Evolutionary conservation across 2,888 invertebrate species (phyloP).

Genomic region (Dasysyrphus albostriatus): DNA sequence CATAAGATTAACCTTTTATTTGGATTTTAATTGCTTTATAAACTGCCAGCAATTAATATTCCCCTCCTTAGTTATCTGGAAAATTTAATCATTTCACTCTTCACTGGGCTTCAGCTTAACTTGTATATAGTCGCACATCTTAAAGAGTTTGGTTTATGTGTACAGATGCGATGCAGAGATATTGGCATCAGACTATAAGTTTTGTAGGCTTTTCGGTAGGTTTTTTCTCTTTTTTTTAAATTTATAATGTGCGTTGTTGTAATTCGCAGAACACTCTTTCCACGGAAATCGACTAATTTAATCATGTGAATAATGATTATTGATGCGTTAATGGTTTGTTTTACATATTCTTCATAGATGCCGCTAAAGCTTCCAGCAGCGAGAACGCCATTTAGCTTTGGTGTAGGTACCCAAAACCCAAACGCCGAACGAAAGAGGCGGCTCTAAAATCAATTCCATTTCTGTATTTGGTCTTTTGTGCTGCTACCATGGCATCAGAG

Average conservation of each 20-base stretch:
- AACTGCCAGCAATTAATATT: slow-evolving; percentile 75
- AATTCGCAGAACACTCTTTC: slow-evolving; percentile 67
- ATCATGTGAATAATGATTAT: slow-evolving; percentile 83
- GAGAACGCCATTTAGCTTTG: slow-evolving; percentile 19
- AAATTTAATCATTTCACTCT: slow-evolving; percentile 70
- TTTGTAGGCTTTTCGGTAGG: slow-evolving; percentile 38
- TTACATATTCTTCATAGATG: slow-evolving; percentile 79
- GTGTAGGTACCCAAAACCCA: slow-evolving; percentile 8
- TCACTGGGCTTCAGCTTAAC: slow-evolving; percentile 10
- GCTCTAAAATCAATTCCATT: slow-evolving; percentile 65
- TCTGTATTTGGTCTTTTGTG: slow-evolving; percentile 13
- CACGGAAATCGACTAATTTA: slow-evolving; percentile 67
- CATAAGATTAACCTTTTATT: slow-evolving; percentile 72
- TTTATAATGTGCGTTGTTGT: slow-evolving; percentile 13
- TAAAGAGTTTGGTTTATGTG: slow-evolving; percentile 38
- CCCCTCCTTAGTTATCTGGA: slow-evolving; percentile 51
- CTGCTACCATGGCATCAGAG: slow-evolving; percentile 41
- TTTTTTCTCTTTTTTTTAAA: slow-evolving; percentile 28
- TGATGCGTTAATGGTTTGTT: slow-evolving; percentile 84
- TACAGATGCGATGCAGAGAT: slow-evolving; percentile 64
- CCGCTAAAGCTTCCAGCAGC: slow-evolving; percentile 59
- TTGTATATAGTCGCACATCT: slow-evolving; percentile 6
- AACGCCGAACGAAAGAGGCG: slow-evolving; percentile 3
- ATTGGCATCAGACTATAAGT: slow-evolving; percentile 55
- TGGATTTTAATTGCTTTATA: slow-evolving; percentile 75